phyloP scores from a whole-genome alignment of 2,113 vertebrate genomes.

The Thymallus thymallus region DNA sequence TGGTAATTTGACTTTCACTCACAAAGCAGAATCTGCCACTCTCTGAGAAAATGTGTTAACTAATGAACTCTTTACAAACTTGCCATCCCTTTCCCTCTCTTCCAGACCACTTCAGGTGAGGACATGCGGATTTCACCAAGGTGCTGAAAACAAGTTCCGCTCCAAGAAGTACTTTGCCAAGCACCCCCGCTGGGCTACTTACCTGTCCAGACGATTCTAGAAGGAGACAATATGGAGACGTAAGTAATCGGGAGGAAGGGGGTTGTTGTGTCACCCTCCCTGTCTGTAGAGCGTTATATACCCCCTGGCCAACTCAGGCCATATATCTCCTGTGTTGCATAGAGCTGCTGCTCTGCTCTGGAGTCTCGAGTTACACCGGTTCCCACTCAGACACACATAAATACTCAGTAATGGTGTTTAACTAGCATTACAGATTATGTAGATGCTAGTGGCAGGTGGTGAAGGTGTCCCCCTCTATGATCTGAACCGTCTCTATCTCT shows the following conservation, averaged over 20 bases:
- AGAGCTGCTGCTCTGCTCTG: background rate
- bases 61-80: slow-evolving; percentile 43
- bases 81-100: background rate
- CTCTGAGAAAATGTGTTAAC: slow-evolving; percentile 34
- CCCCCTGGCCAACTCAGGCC: background rate
- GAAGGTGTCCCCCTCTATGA: background rate
- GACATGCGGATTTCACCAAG: slow-evolving; percentile 98
- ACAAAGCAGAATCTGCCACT: slow-evolving; percentile 35
- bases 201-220: slow-evolving; percentile 95
- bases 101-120: slow-evolving; percentile 94
- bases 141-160: slow-evolving; percentile 98
- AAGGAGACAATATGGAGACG: slow-evolving; percentile 97
- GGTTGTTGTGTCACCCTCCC: background rate
- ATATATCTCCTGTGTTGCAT: slow-evolving; percentile 33
- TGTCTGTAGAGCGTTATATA: slow-evolving; percentile 16
- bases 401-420: slow-evolving; percentile 44
- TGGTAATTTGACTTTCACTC: slow-evolving; percentile 56
- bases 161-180: slow-evolving; percentile 99
- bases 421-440: slow-evolving; percentile 38
- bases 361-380: too few relatives aligned
- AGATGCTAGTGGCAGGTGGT: slow-evolving; percentile 20
- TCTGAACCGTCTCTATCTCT: background rate
- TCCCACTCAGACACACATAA: slow-evolving; percentile 23
- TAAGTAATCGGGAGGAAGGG: slow-evolving; percentile 68
- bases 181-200: slow-evolving; percentile 93